Base-by-base conservation (phyloP, 2,113 vertebrate genomes). In the Chamaea fasciata region DNA sequence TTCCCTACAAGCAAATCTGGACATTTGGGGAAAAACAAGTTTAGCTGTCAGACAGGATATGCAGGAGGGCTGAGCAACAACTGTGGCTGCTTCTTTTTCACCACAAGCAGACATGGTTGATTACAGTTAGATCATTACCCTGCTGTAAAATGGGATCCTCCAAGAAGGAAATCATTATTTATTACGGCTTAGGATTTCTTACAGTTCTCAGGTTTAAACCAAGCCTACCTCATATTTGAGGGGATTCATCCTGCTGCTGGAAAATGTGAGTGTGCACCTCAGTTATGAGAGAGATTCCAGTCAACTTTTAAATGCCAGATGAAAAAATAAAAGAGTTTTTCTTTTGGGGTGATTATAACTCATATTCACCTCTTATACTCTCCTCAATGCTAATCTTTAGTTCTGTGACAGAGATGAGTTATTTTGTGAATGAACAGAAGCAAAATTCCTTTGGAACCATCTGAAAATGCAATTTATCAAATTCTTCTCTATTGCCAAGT, bases 81-180 rank as follows among this genome's bases (percentile, higher is more conserved):
- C 90, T 57, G 55, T 24, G 50, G 52, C n/a, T 83, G 90, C 87
- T 88, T 46, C 24, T 63, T 74, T 89, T 80, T 87, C 50, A 50
- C 92, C 94, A 87, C 69, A 71, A 78, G 57, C 92, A 80, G 75
- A n/a, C 63, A 94, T 6, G 62, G 87, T 83, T 97, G 93, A 95
- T 96, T 96, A 95, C 89, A 95, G 75, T 75, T 16, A 92, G 79
- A 76, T 95, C 87, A 96, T 97, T 97, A 95, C 73, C 70, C 63
- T 46, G 68, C 86, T 27, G 44, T 42, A 96, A 96, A 95, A 67
- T 4, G 18, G 70, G 73, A 92, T 74, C 52, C 47, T 92, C 64
- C 71, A 60, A 74, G 74, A 95, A 80, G 80, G 60, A 92, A 96
- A 94, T 80, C 7, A 3, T 46, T 71, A 47, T 84, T 93, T 90